Conservation (phyloP, 2,888 invertebrate genomes). For the Eurois occulta region DNA sequence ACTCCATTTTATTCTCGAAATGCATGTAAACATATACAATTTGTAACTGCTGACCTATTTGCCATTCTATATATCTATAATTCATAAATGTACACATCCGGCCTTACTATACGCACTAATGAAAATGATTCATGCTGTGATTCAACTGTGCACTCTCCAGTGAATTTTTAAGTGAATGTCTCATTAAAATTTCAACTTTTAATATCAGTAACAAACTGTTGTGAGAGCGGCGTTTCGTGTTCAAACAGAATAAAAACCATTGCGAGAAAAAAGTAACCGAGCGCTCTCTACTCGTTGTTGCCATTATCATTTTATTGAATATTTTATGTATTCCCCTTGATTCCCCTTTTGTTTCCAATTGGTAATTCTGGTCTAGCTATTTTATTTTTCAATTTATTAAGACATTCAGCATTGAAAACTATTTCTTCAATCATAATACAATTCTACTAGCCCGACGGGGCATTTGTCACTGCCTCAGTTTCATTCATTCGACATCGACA, state of each 20-base stretch:
- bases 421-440: neutral
- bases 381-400: neutral
- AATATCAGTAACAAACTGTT: constrained; percentile 39
- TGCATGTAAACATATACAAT: constrained; percentile 40
- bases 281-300: constrained; percentile 1
- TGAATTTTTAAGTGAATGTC: constrained; percentile 44
- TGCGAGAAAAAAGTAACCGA: constrained; percentile 24
- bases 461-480: constrained; percentile 11
- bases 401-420: constrained; percentile 6
- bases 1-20: constrained; percentile 36
- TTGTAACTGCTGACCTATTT: constrained; percentile 53
- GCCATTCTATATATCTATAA: constrained; percentile 52
- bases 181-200: constrained; percentile 52
- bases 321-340: constrained; percentile 37
- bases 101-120: constrained; percentile 15
- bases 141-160: constrained; percentile 34
- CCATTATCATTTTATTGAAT: constrained; percentile 48
- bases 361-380: constrained; percentile 3
- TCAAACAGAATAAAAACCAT: constrained; percentile 41
- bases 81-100: constrained; percentile 55
- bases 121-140: constrained; percentile 52
- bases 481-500: too few species aligned
- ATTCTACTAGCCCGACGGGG: neutral
- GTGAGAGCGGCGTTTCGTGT: constrained; percentile 13
- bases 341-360: constrained; percentile 32